A percentile compares a stretch with the other conserved stretches of the same genome.
Conservation (phyloP, 2,113 vertebrate species). For the Callionymus lyra region DNA sequence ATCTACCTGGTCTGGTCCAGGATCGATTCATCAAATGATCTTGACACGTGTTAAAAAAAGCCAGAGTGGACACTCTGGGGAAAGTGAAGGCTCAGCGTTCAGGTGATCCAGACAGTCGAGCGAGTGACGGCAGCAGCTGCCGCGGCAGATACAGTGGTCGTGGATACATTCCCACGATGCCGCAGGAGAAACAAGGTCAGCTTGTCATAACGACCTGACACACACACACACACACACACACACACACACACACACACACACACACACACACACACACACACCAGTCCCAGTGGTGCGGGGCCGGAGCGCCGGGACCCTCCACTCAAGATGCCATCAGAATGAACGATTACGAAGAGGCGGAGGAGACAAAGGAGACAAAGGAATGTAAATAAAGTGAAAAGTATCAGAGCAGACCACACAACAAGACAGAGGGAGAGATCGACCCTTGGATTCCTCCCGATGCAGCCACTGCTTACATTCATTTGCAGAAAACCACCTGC, state of each 20-base stretch:
- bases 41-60: too few species aligned
- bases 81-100: slow-evolving; percentile 2
- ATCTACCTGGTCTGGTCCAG: too few species aligned
- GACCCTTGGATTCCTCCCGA: slow-evolving; percentile 24
- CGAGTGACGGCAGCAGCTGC: slow-evolving; percentile 52
- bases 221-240: slow-evolving; percentile 31
- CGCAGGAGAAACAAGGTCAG: slow-evolving; percentile 38
- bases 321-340: slow-evolving; percentile 36
- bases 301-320: slow-evolving; percentile 20
- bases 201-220: slow-evolving; percentile 25
- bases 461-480: slow-evolving; percentile 23
- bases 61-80: not conserved
- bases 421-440: slow-evolving; percentile 12
- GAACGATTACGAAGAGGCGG: slow-evolving; percentile 39
- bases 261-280: slow-evolving; percentile 4
- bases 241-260: too few species aligned
- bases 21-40: too few species aligned
- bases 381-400: slow-evolving; percentile 50
- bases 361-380: slow-evolving; percentile 16
- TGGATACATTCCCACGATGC: slow-evolving; percentile 46
- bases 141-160: slow-evolving; percentile 12
- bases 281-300: slow-evolving; percentile 19
- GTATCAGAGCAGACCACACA: slow-evolving; percentile 52
- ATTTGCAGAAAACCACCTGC: slow-evolving; percentile 51
- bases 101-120: slow-evolving; percentile 29